Evolutionary conservation across 2,797 vertebrate species (phyloP), one percentile per base, ranked within the genome.

Genomic region (Aselliscus stoliczkanus): DNA sequence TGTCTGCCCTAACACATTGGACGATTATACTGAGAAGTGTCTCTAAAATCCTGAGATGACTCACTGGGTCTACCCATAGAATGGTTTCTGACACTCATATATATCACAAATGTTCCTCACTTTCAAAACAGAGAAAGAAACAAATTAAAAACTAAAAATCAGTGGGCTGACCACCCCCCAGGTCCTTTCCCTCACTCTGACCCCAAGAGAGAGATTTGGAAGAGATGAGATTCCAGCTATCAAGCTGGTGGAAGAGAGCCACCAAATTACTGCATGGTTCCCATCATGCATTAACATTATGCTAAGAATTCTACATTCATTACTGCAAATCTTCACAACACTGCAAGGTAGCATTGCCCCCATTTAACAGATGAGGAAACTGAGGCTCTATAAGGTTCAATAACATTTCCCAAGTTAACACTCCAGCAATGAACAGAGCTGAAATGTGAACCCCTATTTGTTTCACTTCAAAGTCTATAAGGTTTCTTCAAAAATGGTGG

Each of bases 401-500:
- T 17, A 69, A 64, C 42, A n/a, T 85, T 85, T 90, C 23, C 20
- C 31, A 72, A 81, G 31, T 86, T 88, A 64, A 88, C 8, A 76
- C 54, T 85, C 23, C 25, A 94, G 17, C 15, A 79, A 94, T 50
- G 1, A 90, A 92, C 39, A 93, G 42, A 92, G 34, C 34, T 58
- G 9, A 44, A 88, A 88, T 64, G 34, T 50, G n/a, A 94, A 85
- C 3, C 21, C 17, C 81, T 67, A 9, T 65, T 79, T 88, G 9
- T 79, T 58, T 88, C 50, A 34, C 7, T 94, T 95, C 31, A 34
- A 85, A 85, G 44, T 81, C 34, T 60, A 31, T 67, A 89, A 92
- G 8, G 27, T 92, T 90, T 90, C 85, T 96, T 95, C 25, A 77
- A 81, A 93, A 90, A 82, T 18, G 34, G 37, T 75, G 37, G 25